These are phyloP conservation scores for Otus sunia DNA, from an alignment of 2,113 vertebrate genomes.

Conservation along the genomic window DNA sequence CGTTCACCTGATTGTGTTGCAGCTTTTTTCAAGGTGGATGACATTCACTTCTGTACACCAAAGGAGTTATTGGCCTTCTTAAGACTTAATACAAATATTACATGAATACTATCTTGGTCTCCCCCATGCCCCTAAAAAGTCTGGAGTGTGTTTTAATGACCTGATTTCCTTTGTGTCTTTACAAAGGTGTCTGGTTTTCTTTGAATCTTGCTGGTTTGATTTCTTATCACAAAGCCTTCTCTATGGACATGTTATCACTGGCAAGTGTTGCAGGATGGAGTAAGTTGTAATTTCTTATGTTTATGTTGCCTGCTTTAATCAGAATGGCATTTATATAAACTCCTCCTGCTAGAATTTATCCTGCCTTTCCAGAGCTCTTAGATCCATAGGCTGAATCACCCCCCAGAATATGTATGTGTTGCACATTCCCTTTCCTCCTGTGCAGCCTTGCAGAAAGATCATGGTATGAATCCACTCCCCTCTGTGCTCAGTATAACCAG, in stretches of 20 bases:
- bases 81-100: background rate
- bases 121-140: background rate
- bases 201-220: background rate
- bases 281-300: background rate
- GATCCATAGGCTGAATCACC: background rate
- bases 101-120: rapidly evolving
- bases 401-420: background rate
- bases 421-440: background rate
- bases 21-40: background rate
- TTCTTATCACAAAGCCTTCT: background rate
- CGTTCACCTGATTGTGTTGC: background rate
- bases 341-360: background rate
- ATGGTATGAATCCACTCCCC: background rate
- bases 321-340: background rate
- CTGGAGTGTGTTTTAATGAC: background rate
- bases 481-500: background rate
- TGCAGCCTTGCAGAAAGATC: background rate
- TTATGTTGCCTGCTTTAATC: background rate
- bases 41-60: background rate
- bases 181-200: background rate
- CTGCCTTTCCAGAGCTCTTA: background rate
- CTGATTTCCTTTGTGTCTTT: background rate
- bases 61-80: background rate
- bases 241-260: background rate
- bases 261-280: background rate